Percentiles rank a stretch among this genome's conserved stretches.
phyloP scores from a whole-genome alignment of 2,888 invertebrate species.

The Trissoscelio sp. region DNA sequence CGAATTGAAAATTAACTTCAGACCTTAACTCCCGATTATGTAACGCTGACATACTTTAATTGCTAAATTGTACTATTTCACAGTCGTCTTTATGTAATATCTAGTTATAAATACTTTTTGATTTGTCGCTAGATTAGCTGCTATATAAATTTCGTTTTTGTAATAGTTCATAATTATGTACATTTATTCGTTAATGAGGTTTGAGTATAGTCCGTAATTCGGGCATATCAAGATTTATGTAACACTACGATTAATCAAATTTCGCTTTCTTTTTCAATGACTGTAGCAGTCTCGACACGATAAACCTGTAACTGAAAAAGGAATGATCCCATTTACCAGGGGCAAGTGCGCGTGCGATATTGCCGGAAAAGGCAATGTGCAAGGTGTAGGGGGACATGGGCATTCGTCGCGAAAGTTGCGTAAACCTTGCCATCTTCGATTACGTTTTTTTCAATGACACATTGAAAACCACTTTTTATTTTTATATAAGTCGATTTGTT shows the following conservation, averaged over 20 bases:
- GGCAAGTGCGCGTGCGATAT: slow-evolving; percentile 59
- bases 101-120: neutral
- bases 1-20: slow-evolving; percentile 45
- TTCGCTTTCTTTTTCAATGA: slow-evolving; percentile 47
- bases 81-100: slow-evolving; percentile 20
- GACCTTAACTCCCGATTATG: slow-evolving; percentile 37
- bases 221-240: slow-evolving; percentile 8
- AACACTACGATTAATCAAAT: slow-evolving; percentile 23
- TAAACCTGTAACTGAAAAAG: slow-evolving; percentile 41
- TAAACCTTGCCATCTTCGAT: slow-evolving; percentile 45
- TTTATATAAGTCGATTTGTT: too few relatives aligned
- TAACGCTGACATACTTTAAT: slow-evolving; percentile 42
- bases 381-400: slow-evolving; percentile 48
- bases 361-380: slow-evolving; percentile 57
- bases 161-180: neutral
- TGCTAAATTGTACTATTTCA: slow-evolving; percentile 29
- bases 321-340: slow-evolving; percentile 63
- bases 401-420: slow-evolving; percentile 41
- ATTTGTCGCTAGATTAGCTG: slow-evolving; percentile 1
- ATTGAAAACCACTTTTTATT: too few relatives aligned
- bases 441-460: slow-evolving; percentile 38
- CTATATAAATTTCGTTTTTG: neutral
- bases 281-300: neutral
- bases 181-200: neutral
- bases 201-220: neutral